A percentile compares a stretch with the other conserved stretches of the same genome.
These are phyloP conservation scores for Lipophrys pholis DNA, from an alignment of 2,113 vertebrate genomes.

Conservation along the genomic window DNA sequence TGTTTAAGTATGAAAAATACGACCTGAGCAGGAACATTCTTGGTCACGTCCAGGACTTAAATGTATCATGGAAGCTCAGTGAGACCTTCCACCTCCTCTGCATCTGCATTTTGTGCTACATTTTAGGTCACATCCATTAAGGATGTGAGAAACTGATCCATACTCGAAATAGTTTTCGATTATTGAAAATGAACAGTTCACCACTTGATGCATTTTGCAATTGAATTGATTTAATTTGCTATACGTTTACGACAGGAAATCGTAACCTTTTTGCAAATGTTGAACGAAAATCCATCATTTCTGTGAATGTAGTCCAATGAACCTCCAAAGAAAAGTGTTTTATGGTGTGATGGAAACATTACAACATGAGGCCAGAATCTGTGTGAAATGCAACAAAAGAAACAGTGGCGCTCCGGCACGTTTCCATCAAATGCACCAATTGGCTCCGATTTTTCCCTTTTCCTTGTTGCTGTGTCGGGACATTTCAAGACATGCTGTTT, in stretches of 20 bases:
- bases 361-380: conserved; percentile 42
- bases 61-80: background rate
- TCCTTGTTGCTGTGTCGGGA: conserved; percentile 32
- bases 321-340: conserved; percentile 36
- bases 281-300: conserved; percentile 34
- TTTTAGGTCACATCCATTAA: too few relatives aligned
- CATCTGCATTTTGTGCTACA: background rate
- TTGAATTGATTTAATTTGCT: too few relatives aligned
- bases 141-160: too few relatives aligned
- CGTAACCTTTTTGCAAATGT: conserved; percentile 36
- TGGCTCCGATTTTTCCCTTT: conserved; percentile 33
- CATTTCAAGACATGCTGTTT: conserved; percentile 41
- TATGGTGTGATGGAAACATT: conserved; percentile 48
- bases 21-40: conserved; percentile 12
- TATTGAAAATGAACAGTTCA: too few relatives aligned
- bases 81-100: too few relatives aligned
- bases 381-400: conserved; percentile 35
- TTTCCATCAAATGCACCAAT: conserved; percentile 46
- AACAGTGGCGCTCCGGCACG: conserved; percentile 39
- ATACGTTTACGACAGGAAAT: conserved; percentile 54
- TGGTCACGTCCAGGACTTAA: conserved; percentile 26
- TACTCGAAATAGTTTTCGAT: too few relatives aligned
- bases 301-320: conserved; percentile 48
- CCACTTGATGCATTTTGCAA: too few relatives aligned
- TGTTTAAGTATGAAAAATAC: conserved; percentile 54